Evolutionary conservation across 35 echinoderm and acorn worm genomes (phyloP).

Genomic region (Apostichopus californicus): DNA sequence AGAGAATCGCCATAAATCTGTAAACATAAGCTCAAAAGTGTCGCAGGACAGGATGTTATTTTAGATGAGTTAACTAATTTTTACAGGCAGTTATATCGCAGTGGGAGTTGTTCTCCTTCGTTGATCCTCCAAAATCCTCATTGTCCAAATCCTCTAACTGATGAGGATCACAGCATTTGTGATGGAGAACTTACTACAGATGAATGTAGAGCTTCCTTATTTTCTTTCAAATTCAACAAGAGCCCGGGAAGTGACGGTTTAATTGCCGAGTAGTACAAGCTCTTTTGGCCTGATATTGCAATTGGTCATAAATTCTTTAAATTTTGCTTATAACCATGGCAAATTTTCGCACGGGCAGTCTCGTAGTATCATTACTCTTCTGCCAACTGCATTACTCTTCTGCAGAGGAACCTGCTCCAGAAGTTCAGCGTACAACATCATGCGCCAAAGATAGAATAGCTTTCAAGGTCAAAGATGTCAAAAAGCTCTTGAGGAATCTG

Average conservation of each 20-base stretch:
- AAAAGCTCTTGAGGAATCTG: too few relatives aligned
- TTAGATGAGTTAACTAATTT: background rate
- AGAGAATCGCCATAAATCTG: too few relatives aligned
- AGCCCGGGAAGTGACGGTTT: background rate
- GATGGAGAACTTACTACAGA: conserved; percentile 24
- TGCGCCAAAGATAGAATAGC: too few relatives aligned
- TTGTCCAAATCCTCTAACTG: background rate
- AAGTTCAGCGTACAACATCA: too few relatives aligned
- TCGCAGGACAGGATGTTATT: background rate
- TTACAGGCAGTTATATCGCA: background rate
- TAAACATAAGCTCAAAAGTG: too few relatives aligned
- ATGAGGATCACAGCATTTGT: background rate
- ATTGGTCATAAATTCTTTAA: background rate
- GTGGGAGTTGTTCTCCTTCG: background rate
- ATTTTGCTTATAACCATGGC: conserved; percentile 2
- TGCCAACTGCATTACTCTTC: too few relatives aligned
- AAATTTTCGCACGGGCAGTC: background rate
- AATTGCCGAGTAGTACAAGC: too few relatives aligned
- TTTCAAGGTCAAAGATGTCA: too few relatives aligned
- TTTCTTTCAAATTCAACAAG: background rate
- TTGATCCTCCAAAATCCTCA: background rate
- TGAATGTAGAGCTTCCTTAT: background rate
- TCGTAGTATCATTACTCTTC: conserved; percentile 4
- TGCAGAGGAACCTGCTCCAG: too few relatives aligned
- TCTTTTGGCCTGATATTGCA: conserved; percentile 21